Conservation (phyloP, 2,113 vertebrate species). For the Balaenoptera acutorostrata region DNA sequence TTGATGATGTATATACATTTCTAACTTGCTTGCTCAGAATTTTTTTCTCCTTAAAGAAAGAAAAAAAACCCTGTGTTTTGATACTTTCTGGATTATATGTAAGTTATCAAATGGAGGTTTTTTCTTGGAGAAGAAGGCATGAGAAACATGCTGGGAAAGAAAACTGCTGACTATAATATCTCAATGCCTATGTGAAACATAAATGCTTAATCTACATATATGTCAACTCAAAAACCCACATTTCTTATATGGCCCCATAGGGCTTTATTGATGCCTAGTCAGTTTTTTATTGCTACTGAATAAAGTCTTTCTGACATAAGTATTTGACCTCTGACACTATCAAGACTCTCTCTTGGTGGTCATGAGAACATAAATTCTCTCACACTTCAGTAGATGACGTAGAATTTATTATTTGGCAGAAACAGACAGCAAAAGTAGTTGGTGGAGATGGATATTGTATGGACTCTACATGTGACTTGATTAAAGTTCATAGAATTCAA, state of each 20-base stretch:
- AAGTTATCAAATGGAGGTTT: constrained; percentile 60
- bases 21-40: constrained; percentile 71
- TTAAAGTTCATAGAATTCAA: not conserved
- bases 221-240: constrained; percentile 19
- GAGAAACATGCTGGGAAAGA: constrained; percentile 23
- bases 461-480: not conserved
- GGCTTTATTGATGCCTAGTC: constrained; percentile 51
- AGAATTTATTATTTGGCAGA: constrained; percentile 29
- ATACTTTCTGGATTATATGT: not conserved
- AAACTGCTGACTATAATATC: not conserved
- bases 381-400: constrained; percentile 12
- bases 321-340: constrained; percentile 68
- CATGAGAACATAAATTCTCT: constrained; percentile 62
- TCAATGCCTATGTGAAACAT: constrained; percentile 57
- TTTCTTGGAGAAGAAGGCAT: constrained; percentile 62
- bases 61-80: not conserved
- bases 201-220: constrained; percentile 68
- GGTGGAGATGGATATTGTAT: not conserved
- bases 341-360: constrained; percentile 68
- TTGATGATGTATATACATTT: constrained; percentile 63
- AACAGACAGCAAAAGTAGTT: constrained; percentile 3
- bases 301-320: constrained; percentile 73
- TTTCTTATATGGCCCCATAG: constrained; percentile 44
- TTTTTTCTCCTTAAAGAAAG: constrained; percentile 56
- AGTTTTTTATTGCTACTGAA: constrained; percentile 76